These are phyloP conservation scores for Drosophila ezoana DNA, from an alignment of 2,888 invertebrate species.

Conservation along the genomic window DNA sequence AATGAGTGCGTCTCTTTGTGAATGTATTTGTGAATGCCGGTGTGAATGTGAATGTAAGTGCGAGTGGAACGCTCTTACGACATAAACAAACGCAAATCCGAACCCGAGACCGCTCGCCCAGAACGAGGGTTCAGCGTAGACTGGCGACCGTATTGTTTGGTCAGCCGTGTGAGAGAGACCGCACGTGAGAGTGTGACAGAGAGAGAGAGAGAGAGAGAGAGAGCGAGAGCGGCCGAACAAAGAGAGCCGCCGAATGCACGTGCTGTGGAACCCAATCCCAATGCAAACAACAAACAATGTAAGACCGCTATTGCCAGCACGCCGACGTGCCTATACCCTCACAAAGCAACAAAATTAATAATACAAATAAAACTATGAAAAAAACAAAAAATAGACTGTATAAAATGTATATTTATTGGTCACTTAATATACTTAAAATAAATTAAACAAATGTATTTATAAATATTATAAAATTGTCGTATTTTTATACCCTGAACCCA, in stretches of 20 bases:
- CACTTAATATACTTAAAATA: background rate
- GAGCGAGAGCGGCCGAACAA: background rate
- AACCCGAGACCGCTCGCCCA: conserved; percentile 61
- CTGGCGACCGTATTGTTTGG: conserved; percentile 44
- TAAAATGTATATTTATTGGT: background rate
- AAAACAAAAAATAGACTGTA: background rate
- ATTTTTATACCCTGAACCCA: no score
- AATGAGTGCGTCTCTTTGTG: background rate
- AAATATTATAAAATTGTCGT: background rate
- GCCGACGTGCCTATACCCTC: conserved; percentile 17
- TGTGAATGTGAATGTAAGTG: background rate
- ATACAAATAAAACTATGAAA: background rate
- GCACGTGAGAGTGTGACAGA: conserved; percentile 6
- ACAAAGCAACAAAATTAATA: background rate
- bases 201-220: conserved; percentile 5
- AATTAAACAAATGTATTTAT: background rate
- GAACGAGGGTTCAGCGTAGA: conserved; percentile 64
- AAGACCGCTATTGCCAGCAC: background rate
- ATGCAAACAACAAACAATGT: conserved; percentile 10
- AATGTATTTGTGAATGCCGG: background rate
- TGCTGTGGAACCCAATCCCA: conserved; percentile 39
- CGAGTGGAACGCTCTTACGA: conserved; percentile 18
- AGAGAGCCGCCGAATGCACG: conserved; percentile 16
- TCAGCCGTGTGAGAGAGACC: conserved; percentile 33
- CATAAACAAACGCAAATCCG: conserved; percentile 38